These are phyloP conservation scores for Danio rerio DNA, from an alignment of 2,113 vertebrate species.

Conservation along the genomic window DNA sequence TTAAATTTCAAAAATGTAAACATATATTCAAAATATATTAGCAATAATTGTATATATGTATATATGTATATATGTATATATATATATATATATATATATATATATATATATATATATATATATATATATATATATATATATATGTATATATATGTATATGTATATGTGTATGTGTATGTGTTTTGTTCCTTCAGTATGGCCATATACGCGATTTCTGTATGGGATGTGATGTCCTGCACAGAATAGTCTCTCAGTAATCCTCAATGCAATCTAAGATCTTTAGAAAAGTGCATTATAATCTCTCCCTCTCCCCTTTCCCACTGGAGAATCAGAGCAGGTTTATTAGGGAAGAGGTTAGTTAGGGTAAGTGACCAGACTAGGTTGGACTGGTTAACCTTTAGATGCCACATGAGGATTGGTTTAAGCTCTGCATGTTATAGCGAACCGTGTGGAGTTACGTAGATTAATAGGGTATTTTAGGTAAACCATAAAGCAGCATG, in stretches of 20 bases:
- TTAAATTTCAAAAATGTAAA: too few species aligned
- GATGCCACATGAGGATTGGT: background rate
- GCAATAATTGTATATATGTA: too few species aligned
- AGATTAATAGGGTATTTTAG: background rate
- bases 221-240: background rate
- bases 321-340: background rate
- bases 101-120: too few species aligned
- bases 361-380: background rate
- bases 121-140: too few species aligned
- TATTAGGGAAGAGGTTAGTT: background rate
- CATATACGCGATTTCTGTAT: too few species aligned
- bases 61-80: too few species aligned
- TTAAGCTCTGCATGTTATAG: too few species aligned
- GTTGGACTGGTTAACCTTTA: background rate
- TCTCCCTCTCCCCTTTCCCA: background rate
- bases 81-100: too few species aligned
- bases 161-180: too few species aligned
- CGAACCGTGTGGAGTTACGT: background rate
- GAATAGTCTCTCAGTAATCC: background rate
- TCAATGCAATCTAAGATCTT: background rate
- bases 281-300: conserved; percentile 9
- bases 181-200: too few species aligned
- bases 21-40: too few species aligned
- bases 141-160: too few species aligned
- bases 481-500: background rate